These are phyloP conservation scores for Tupiocoris notatus DNA, from an alignment of 2,888 invertebrate genomes.

Conservation along the genomic window DNA sequence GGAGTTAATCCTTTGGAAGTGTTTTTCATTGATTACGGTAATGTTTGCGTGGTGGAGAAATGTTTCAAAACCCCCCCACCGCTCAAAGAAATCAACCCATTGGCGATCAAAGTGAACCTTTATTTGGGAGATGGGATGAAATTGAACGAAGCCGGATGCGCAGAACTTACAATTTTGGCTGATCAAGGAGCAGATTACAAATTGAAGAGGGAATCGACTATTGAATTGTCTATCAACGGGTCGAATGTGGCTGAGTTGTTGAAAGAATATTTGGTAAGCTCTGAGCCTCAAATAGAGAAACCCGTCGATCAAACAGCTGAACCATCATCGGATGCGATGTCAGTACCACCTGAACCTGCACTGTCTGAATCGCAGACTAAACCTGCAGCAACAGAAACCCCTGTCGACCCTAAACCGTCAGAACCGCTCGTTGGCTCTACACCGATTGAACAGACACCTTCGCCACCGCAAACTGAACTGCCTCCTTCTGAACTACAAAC, in stretches of 20 bases:
- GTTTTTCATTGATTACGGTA: slow-evolving; percentile 69
- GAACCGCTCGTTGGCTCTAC: background rate
- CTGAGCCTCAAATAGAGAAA: background rate
- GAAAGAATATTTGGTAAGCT: background rate
- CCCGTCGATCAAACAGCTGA: background rate
- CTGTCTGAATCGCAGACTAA: background rate
- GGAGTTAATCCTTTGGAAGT: slow-evolving; percentile 61
- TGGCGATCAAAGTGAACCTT: slow-evolving; percentile 64
- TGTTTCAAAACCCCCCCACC: slow-evolving; percentile 63
- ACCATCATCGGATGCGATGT: background rate
- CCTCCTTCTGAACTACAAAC: background rate
- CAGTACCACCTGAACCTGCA: background rate
- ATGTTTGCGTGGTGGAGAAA: slow-evolving; percentile 63
- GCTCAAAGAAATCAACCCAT: slow-evolving; percentile 60
- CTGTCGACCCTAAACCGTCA: background rate
- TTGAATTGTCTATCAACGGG: background rate
- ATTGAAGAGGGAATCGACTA: background rate
- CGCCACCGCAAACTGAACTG: background rate
- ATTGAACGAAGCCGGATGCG: slow-evolving; percentile 2
- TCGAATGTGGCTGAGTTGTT: background rate
- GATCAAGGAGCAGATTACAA: slow-evolving; percentile 9
- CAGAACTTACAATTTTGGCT: background rate
- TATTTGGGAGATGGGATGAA: slow-evolving; percentile 17
- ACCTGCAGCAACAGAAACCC: background rate
- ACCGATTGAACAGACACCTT: background rate